Conservation (phyloP, 2,888 invertebrate species). For the Pseudoips prasinana region DNA sequence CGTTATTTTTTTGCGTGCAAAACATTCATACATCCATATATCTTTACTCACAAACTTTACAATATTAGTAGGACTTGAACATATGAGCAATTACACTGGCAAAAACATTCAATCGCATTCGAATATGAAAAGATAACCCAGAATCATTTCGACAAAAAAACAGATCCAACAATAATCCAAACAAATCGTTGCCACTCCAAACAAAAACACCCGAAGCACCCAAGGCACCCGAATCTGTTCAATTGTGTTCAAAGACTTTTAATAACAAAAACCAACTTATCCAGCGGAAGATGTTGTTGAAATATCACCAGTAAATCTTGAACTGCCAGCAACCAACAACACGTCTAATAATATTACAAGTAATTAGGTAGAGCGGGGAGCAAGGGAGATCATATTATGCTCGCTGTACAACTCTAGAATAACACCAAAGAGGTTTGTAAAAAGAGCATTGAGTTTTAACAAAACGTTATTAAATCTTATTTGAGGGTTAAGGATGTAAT, state of each 20-base stretch:
- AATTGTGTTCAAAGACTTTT: constrained; percentile 41
- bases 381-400: constrained; percentile 27
- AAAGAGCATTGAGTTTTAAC: constrained; percentile 66
- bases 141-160: too few species aligned
- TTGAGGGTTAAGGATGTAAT: constrained; percentile 57
- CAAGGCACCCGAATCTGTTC: constrained; percentile 33
- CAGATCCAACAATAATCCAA: constrained; percentile 19
- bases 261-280: constrained; percentile 62
- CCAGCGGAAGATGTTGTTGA: constrained; percentile 53
- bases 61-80: too few species aligned
- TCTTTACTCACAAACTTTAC: too few species aligned
- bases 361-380: constrained; percentile 1
- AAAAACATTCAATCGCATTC: too few species aligned
- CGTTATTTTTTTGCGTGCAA: too few species aligned
- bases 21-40: too few species aligned
- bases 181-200: constrained; percentile 20
- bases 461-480: constrained; percentile 77
- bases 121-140: too few species aligned
- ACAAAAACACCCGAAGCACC: constrained; percentile 18
- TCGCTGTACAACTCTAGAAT: constrained; percentile 45
- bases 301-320: constrained; percentile 40
- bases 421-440: constrained; percentile 57
- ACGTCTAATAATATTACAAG: constrained; percentile 4
- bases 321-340: constrained; percentile 28
- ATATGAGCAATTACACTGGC: too few species aligned